Conservation (phyloP, 2,113 vertebrate genomes). For the Taxidea taxus region DNA sequence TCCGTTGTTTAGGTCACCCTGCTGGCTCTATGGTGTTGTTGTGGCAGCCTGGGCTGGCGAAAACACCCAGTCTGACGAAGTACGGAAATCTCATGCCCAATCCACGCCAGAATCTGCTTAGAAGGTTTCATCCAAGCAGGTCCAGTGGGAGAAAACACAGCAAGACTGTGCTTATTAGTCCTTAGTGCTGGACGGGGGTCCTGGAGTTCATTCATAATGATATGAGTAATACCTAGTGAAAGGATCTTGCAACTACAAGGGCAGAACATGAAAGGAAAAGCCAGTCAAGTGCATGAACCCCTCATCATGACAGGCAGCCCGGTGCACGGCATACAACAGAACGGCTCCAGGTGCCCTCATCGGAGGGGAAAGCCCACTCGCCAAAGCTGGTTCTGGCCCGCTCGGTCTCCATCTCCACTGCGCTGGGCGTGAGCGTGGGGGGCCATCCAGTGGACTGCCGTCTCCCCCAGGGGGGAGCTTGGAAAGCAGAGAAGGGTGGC, state of each 20-base stretch:
- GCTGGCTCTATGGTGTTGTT: no score
- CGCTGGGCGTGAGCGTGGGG: no score
- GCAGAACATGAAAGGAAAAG: not conserved
- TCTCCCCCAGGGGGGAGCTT: not conserved
- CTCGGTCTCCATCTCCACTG: no score
- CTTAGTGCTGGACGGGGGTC: not conserved
- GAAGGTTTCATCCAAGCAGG: not conserved
- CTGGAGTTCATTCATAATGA: not conserved
- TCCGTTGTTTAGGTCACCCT: not conserved
- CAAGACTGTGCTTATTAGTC: not conserved
- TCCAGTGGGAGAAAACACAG: not conserved
- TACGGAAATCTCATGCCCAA: not conserved
- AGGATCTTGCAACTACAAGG: not conserved
- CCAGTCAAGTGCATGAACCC: no score
- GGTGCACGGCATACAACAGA: fast-evolving
- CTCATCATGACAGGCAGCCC: not conserved
- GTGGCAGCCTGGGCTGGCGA: not conserved
- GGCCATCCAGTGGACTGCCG: no score
- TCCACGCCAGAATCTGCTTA: not conserved
- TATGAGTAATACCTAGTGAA: not conserved
- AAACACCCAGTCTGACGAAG: not conserved
- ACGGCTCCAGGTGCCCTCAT: not conserved
- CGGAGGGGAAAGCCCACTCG: not conserved
- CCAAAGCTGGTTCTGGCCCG: not conserved
- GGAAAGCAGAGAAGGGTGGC: not conserved